Conservation (phyloP, 2,113 vertebrate genomes). For the Erpornis zantholeuca region DNA sequence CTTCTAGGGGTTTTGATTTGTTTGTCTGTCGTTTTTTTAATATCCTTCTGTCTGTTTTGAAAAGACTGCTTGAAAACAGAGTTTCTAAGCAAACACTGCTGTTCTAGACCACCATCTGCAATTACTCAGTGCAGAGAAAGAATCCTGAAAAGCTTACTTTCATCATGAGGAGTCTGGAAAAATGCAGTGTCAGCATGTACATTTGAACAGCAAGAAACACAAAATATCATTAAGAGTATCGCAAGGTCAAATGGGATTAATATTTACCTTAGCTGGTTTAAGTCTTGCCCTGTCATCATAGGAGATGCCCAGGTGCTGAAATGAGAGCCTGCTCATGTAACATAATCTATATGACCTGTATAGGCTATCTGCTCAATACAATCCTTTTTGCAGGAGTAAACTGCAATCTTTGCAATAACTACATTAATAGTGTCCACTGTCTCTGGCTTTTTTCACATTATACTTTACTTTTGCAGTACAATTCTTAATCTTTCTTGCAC, state of each 20-base stretch:
- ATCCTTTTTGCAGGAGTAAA: not conserved
- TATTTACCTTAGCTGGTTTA: not conserved
- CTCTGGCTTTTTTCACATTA: not conserved
- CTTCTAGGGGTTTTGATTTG: not conserved
- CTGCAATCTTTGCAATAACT: not conserved
- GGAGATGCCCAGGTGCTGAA: not conserved
- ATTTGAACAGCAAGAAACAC: not conserved
- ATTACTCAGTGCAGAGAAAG: not conserved
- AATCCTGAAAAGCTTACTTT: not conserved
- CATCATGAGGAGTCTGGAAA: not conserved
- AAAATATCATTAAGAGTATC: not conserved
- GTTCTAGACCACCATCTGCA: not conserved
- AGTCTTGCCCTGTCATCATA: not conserved
- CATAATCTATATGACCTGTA: not conserved
- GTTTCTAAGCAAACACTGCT: not conserved
- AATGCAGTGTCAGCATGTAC: not conserved
- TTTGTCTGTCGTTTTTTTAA: not conserved
- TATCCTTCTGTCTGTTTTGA: not conserved
- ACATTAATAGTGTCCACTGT: not conserved
- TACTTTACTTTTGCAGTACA: not conserved
- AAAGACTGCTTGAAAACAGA: not conserved
- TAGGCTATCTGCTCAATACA: not conserved
- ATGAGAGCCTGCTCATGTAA: not conserved
- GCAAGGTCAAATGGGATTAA: not conserved
- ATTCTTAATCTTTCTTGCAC: not conserved